Conservation (phyloP, 92 coral and sea anemone species). For the Siderastrea radians region DNA sequence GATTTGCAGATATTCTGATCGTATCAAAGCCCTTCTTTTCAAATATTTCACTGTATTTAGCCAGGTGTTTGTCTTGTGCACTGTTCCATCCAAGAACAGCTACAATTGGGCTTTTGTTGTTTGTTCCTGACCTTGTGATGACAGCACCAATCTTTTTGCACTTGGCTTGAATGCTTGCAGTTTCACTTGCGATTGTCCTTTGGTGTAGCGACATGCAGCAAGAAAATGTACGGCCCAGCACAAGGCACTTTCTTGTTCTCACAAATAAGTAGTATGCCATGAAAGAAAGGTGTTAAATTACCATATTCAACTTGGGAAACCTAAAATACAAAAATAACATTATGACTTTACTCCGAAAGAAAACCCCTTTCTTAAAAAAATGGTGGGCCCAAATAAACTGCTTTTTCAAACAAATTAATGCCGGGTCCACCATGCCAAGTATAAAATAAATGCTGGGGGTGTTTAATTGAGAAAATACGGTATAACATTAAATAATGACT, state of each 20-base stretch:
- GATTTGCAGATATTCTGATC: constrained; percentile 82
- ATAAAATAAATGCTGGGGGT: too few species aligned
- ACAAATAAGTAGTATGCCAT: neutral
- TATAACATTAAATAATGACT: too few species aligned
- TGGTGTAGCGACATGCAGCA: neutral
- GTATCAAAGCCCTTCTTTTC: constrained; percentile 84
- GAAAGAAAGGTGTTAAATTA: neutral
- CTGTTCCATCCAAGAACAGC: constrained; percentile 97
- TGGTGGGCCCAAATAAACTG: too few species aligned
- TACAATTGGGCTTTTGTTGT: constrained; percentile 72
- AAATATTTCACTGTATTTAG: constrained; percentile 87
- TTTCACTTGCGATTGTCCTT: neutral
- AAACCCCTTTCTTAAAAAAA: too few species aligned
- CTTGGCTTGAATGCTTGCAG: constrained; percentile 7
- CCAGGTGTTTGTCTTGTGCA: constrained; percentile 81
- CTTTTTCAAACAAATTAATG: too few species aligned
- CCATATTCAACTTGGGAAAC: neutral
- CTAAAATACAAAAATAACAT: neutral
- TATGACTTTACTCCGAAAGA: too few species aligned
- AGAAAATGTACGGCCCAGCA: neutral
- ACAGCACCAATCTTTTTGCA: constrained; percentile 76
- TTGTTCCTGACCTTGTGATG: constrained; percentile 44
- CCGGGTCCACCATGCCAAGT: too few species aligned
- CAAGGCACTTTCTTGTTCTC: neutral
- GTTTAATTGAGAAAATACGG: too few species aligned